phyloP scores from a whole-genome alignment of 2,888 invertebrate species.

The Onthophagus sagittarius region DNA sequence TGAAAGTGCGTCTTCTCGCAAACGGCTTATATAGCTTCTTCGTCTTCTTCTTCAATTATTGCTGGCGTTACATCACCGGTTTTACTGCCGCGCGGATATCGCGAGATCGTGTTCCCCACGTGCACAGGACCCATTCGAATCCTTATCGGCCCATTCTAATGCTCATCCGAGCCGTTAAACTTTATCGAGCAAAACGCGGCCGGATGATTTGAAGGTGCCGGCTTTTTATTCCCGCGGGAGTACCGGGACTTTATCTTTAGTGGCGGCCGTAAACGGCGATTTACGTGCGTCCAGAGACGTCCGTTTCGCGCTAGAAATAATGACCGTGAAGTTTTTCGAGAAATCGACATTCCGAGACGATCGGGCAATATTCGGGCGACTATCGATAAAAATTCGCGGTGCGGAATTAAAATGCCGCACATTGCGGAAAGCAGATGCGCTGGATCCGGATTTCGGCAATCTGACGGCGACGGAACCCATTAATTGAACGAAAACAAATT shows the following conservation, averaged over 20 bases:
- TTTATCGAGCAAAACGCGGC: neutral
- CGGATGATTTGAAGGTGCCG: neutral
- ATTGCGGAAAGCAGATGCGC: neutral
- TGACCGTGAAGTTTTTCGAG: neutral
- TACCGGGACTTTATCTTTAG: neutral
- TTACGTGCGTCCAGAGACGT: neutral
- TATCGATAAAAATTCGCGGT: neutral
- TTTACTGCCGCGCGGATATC: neutral
- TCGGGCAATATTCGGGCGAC: neutral
- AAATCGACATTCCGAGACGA: neutral
- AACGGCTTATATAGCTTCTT: neutral
- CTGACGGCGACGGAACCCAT: neutral
- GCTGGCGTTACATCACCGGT: neutral
- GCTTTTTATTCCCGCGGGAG: neutral
- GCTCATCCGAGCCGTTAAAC: neutral
- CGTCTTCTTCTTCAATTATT: neutral
- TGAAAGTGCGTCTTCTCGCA: neutral
- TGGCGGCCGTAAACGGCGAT: neutral
- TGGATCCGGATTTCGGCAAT: neutral
- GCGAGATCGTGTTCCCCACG: neutral
- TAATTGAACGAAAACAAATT: neutral
- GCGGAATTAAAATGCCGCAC: neutral
- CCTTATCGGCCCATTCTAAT: neutral
- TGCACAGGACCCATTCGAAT: neutral
- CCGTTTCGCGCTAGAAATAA: neutral